A percentile compares a stretch with the other conserved stretches of the same genome.
Conservation (phyloP, 1,140 invertebrate genomes). For the Anagrus nilaparvatae region DNA sequence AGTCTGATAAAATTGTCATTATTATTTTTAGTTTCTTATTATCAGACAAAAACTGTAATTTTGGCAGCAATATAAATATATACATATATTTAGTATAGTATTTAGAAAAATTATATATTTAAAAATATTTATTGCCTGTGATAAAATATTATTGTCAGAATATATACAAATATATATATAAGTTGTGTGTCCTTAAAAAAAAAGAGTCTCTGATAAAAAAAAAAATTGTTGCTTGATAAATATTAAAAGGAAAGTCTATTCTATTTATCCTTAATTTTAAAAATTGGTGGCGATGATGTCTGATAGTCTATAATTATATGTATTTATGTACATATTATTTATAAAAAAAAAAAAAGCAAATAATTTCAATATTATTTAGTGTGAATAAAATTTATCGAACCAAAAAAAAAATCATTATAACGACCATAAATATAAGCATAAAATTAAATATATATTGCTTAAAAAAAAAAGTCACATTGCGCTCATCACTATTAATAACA, state of each 20-base stretch:
- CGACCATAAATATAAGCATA: constrained; percentile 17
- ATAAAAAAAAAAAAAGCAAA: constrained; percentile 12
- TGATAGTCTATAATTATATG: too few relatives aligned
- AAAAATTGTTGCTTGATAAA: constrained; percentile 45
- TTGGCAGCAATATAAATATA: too few relatives aligned
- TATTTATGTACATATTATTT: constrained; percentile 15
- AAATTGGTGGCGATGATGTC: too few relatives aligned
- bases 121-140: constrained; percentile 46
- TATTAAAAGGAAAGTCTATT: constrained; percentile 21
- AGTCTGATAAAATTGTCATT: too few relatives aligned
- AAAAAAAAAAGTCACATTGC: constrained; percentile 43
- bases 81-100: too few relatives aligned
- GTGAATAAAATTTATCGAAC: constrained; percentile 12
- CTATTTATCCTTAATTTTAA: too few relatives aligned
- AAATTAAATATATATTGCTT: constrained; percentile 22
- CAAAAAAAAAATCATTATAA: constrained; percentile 25
- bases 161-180: too few relatives aligned
- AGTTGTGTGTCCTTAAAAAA: constrained; percentile 47
- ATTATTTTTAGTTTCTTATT: too few relatives aligned
- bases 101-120: constrained; percentile 42
- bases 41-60: too few relatives aligned
- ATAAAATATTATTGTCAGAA: constrained; percentile 48
- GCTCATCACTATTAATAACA: constrained; percentile 43
- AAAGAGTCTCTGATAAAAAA: too few relatives aligned
- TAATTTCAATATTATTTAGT: constrained; percentile 16